A percentile compares a stretch with the other conserved stretches of the same genome.
These are phyloP conservation scores for Micromesistius poutassou DNA, from an alignment of 2,797 vertebrate genomes.

Conservation along the genomic window DNA sequence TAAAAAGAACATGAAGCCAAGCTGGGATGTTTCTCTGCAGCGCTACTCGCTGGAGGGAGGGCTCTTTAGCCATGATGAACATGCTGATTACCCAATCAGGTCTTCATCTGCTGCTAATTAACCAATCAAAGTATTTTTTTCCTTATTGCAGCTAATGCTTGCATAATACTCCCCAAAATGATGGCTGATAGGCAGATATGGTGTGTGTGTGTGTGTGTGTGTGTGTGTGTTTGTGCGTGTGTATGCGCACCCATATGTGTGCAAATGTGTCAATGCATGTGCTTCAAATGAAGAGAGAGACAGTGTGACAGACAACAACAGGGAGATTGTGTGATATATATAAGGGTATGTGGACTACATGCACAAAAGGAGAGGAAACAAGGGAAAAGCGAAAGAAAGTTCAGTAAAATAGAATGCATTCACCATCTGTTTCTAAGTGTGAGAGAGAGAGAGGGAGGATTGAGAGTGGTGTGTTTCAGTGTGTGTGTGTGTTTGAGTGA, in stretches of 20 bases:
- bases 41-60: slow-evolving; percentile 26
- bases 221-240: slow-evolving; percentile 10
- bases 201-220: slow-evolving; percentile 6
- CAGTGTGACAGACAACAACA: neutral
- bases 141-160: slow-evolving; percentile 43
- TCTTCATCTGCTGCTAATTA: slow-evolving; percentile 54
- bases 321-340: neutral
- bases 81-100: slow-evolving; percentile 62
- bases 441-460: neutral
- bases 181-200: slow-evolving; percentile 31
- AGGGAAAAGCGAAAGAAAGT: neutral
- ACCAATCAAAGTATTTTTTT: slow-evolving; percentile 62
- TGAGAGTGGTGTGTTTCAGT: slow-evolving; percentile 1
- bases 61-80: slow-evolving; percentile 50
- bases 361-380: neutral
- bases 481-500: neutral
- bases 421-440: neutral
- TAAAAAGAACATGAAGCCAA: slow-evolving; percentile 20
- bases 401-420: neutral
- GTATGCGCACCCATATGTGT: neutral
- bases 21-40: slow-evolving; percentile 24
- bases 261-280: slow-evolving; percentile 1
- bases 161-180: slow-evolving; percentile 31
- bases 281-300: neutral
- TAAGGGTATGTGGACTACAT: neutral